A percentile compares a stretch with the other conserved stretches of the same genome.
phyloP scores from a whole-genome alignment of 2,797 vertebrate genomes.

The Phyllotis vaccarum region DNA sequence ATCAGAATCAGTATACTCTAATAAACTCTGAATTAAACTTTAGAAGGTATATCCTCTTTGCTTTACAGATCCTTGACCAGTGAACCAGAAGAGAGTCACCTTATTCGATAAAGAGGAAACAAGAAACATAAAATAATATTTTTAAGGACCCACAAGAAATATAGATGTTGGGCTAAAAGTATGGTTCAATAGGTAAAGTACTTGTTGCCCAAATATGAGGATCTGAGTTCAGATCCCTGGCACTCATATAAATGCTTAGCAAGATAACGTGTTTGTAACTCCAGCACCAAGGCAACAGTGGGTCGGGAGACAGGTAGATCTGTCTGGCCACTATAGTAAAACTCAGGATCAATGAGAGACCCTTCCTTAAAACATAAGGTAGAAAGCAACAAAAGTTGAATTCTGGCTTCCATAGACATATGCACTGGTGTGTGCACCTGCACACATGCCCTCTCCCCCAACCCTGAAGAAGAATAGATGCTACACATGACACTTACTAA shows the following conservation, averaged over 20 bases:
- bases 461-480: neutral
- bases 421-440: neutral
- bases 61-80: neutral
- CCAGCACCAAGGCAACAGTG: neutral
- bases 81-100: conserved; percentile 19
- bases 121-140: neutral
- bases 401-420: neutral
- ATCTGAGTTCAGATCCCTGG: neutral
- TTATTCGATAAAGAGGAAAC: neutral
- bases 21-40: conserved; percentile 48
- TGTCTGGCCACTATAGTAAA: neutral
- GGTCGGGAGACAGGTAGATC: neutral
- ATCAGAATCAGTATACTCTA: neutral
- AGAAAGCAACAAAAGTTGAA: neutral
- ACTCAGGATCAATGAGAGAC: neutral
- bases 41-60: neutral
- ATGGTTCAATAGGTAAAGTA: neutral
- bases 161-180: neutral
- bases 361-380: neutral
- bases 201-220: neutral
- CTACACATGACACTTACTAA: neutral
- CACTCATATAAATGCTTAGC: neutral
- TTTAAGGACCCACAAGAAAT: neutral
- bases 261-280: neutral
- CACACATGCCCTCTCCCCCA: too few species aligned